Conservation (phyloP, 1,140 invertebrate genomes). For the Drosophila arizonae region DNA sequence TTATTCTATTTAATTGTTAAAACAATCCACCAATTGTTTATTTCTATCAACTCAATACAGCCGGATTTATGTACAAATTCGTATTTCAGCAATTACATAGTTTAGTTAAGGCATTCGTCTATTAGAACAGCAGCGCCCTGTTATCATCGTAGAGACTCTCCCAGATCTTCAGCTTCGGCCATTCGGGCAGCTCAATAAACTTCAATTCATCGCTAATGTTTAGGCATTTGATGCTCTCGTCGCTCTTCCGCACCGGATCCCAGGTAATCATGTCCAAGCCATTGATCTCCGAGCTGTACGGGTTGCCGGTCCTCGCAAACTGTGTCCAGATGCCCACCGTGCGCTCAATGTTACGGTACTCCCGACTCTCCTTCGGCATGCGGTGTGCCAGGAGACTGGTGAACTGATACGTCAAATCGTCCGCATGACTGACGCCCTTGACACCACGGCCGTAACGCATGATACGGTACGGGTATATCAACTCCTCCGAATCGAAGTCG, state of each 20-base stretch:
- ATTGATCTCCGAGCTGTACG: conserved; percentile 66
- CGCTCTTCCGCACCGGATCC: conserved; percentile 70
- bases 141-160: conserved; percentile 68
- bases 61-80: conserved; percentile 12
- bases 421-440: conserved; percentile 84
- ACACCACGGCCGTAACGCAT: conserved; percentile 80
- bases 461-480: conserved; percentile 68
- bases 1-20: neutral
- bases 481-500: conserved; percentile 81
- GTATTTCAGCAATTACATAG: neutral
- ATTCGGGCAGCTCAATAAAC: conserved; percentile 81
- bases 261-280: conserved; percentile 69
- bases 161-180: conserved; percentile 82
- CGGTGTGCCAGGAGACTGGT: conserved; percentile 82
- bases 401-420: conserved; percentile 87
- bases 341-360: conserved; percentile 79
- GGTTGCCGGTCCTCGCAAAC: conserved; percentile 82
- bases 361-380: conserved; percentile 72
- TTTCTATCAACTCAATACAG: conserved; percentile 8
- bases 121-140: conserved; percentile 61
- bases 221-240: conserved; percentile 76
- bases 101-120: neutral
- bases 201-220: conserved; percentile 83
- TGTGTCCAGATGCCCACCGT: conserved; percentile 82
- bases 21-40: conserved; percentile 13